Evolutionary conservation across 2,113 vertebrate genomes (phyloP).

Genomic region (Crotalus helleri): DNA sequence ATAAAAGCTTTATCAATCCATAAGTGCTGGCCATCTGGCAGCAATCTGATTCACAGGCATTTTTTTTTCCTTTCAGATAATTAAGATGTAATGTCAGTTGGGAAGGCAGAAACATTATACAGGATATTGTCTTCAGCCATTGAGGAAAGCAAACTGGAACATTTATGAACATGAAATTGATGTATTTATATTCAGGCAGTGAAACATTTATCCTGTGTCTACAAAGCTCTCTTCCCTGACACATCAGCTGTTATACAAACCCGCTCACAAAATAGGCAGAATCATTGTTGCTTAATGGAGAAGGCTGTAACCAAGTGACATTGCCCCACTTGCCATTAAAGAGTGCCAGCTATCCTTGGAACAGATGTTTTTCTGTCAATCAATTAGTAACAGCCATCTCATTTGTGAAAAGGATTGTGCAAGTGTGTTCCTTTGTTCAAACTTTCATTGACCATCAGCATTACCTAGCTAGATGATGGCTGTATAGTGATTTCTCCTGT

Average conservation of each 20-base stretch:
- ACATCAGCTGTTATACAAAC: slow-evolving; percentile 59
- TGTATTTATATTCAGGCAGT: slow-evolving; percentile 67
- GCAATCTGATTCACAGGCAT: slow-evolving; percentile 67
- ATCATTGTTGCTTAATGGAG: slow-evolving; percentile 49
- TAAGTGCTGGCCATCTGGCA: slow-evolving; percentile 72
- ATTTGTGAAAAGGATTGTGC: slow-evolving; percentile 25
- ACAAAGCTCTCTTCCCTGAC: slow-evolving; percentile 61
- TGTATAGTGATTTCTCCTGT: background rate
- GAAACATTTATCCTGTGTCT: slow-evolving; percentile 63
- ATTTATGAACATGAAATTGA: slow-evolving; percentile 72
- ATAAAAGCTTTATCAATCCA: slow-evolving; percentile 74
- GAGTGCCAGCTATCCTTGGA: slow-evolving; percentile 12
- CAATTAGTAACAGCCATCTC: slow-evolving; percentile 26
- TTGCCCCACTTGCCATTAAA: slow-evolving; percentile 47
- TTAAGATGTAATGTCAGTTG: slow-evolving; percentile 72
- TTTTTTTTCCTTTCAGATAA: slow-evolving; percentile 70
- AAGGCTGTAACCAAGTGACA: slow-evolving; percentile 40
- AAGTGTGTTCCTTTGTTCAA: background rate
- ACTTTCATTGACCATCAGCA: background rate
- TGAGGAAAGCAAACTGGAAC: slow-evolving; percentile 67
- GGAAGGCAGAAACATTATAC: slow-evolving; percentile 71
- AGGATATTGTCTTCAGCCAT: slow-evolving; percentile 74
- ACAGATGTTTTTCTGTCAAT: slow-evolving; percentile 1
- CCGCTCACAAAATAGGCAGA: slow-evolving; percentile 49
- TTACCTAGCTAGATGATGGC: background rate